phyloP scores from a whole-genome alignment of 2,797 vertebrate species.

The Falco columbarius region DNA sequence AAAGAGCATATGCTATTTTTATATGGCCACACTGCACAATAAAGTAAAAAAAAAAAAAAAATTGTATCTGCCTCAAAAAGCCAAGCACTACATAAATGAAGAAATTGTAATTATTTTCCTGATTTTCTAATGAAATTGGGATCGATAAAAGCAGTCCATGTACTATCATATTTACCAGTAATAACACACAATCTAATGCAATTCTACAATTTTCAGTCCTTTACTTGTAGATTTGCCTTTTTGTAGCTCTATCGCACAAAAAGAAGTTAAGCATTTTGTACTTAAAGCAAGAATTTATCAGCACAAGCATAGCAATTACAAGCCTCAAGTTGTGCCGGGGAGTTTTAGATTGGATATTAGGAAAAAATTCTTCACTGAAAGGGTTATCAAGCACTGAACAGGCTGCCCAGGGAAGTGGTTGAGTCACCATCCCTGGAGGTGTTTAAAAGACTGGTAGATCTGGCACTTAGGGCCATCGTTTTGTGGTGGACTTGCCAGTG shows the following conservation, averaged over 20 bases:
- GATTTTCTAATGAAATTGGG: slow-evolving; percentile 1
- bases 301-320: slow-evolving; percentile 9
- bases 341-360: neutral
- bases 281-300: slow-evolving; percentile 8
- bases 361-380: neutral
- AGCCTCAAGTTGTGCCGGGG: neutral
- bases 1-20: neutral
- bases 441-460: neutral
- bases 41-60: neutral
- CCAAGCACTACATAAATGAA: slow-evolving; percentile 14
- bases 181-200: slow-evolving; percentile 57
- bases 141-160: slow-evolving; percentile 54
- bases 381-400: neutral
- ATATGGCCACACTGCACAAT: neutral
- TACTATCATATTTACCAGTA: slow-evolving; percentile 56
- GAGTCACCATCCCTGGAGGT: neutral
- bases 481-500: no score
- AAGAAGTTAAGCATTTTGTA: slow-evolving; percentile 9
- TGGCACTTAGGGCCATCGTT: neutral
- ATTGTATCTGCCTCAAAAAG: neutral
- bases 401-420: neutral
- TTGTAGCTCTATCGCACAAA: slow-evolving; percentile 13
- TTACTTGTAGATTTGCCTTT: slow-evolving; percentile 32
- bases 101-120: slow-evolving; percentile 39
- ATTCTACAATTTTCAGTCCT: slow-evolving; percentile 57